These are phyloP conservation scores for Bursaphelenchus mucronatus DNA, from an alignment of 1,140 invertebrate species.

Conservation along the genomic window DNA sequence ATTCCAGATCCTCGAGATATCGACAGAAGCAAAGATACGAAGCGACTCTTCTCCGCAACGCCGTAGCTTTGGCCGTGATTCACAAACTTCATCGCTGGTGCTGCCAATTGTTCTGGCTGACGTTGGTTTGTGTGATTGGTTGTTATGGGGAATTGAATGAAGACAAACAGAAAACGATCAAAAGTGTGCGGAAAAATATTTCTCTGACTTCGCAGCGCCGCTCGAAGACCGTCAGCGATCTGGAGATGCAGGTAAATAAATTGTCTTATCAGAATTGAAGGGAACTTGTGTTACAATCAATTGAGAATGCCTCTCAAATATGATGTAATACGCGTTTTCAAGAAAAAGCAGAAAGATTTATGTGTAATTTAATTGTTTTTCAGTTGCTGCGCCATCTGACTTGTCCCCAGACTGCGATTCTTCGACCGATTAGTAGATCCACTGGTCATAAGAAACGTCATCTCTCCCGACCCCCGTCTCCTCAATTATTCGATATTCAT, in stretches of 20 bases:
- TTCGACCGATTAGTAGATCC: constrained; percentile 28
- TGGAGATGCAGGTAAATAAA: constrained; percentile 47
- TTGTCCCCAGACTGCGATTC: constrained; percentile 46
- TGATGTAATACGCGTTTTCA: neutral
- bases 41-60: constrained; percentile 31
- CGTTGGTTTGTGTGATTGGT: constrained; percentile 48
- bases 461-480: constrained; percentile 47
- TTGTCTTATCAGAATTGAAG: constrained; percentile 9
- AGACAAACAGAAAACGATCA: constrained; percentile 35
- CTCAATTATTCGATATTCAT: constrained; percentile 50
- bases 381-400: constrained; percentile 50
- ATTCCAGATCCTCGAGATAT: too few relatives aligned
- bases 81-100: constrained; percentile 44
- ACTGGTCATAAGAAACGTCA: constrained; percentile 40
- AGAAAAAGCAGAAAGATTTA: neutral
- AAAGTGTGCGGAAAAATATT: constrained; percentile 44
- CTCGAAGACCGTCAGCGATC: constrained; percentile 35
- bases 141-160: constrained; percentile 2
- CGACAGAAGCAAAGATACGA: neutral
- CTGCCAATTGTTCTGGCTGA: constrained; percentile 50
- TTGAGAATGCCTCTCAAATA: neutral
- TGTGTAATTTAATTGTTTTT: constrained; percentile 25
- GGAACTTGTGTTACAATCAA: neutral
- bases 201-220: constrained; percentile 30
- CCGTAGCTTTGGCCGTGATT: constrained; percentile 32